Conservation (phyloP, 2,797 vertebrate species). For the Oceanodroma leucorhoa region DNA sequence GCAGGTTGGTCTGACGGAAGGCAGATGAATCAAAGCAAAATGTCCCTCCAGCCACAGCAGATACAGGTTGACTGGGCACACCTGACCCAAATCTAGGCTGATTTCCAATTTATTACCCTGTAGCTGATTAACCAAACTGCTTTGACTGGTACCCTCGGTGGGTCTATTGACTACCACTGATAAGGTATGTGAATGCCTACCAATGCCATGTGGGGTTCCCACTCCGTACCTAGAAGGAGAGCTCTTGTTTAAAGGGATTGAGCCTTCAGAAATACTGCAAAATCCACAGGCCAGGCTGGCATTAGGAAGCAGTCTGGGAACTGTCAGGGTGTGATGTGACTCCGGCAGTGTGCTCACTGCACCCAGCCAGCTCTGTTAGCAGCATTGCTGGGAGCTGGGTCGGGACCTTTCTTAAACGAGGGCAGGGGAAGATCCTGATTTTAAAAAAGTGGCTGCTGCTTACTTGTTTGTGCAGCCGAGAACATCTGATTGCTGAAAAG, state of each 20-base stretch:
- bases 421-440: neutral
- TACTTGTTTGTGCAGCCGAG: neutral
- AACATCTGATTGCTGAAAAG: neutral
- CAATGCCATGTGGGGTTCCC: neutral
- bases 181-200: rapidly evolving
- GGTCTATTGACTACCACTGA: neutral
- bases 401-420: neutral
- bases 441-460: neutral
- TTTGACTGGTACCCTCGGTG: neutral
- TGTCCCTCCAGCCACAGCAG: neutral
- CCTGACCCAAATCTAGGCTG: neutral
- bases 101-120: neutral
- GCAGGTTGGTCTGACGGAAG: neutral
- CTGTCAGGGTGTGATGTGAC: neutral
- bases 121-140: neutral
- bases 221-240: neutral
- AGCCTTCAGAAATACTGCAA: neutral
- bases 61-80: neutral
- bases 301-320: neutral
- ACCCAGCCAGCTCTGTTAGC: neutral
- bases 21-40: neutral
- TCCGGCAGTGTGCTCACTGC: rapidly evolving
- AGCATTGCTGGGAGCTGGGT: neutral
- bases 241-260: rapidly evolving
- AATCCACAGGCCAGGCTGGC: neutral